Conservation (phyloP, 2,888 invertebrate species). For the Ochlodes sylvanus region DNA sequence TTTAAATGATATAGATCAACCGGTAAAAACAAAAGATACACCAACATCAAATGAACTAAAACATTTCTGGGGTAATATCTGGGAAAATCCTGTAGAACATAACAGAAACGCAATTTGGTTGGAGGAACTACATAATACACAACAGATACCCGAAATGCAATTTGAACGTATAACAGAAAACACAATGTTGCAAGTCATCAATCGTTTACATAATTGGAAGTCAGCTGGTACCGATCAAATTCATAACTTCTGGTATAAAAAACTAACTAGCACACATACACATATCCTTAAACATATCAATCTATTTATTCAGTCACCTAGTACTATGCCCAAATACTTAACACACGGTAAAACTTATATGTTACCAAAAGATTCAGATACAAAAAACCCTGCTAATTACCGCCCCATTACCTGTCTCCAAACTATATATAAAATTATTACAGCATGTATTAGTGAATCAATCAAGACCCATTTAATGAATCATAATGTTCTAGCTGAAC, state of each 20-base stretch:
- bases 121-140: neutral
- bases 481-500: slow-evolving; percentile 4
- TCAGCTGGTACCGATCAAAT: slow-evolving; percentile 37
- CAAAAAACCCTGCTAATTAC: slow-evolving; percentile 29
- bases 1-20: no score
- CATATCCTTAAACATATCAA: slow-evolving; percentile 35
- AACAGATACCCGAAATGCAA: neutral
- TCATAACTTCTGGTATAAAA: slow-evolving; percentile 21
- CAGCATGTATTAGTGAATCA: slow-evolving; percentile 19
- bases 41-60: neutral
- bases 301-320: slow-evolving; percentile 26
- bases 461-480: slow-evolving; percentile 1
- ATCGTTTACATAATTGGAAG: slow-evolving; percentile 38
- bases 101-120: neutral
- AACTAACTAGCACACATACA: slow-evolving; percentile 23
- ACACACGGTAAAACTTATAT: slow-evolving; percentile 41
- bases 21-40: neutral
- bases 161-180: neutral
- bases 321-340: slow-evolving; percentile 38
- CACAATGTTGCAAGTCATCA: neutral
- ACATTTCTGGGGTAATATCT: neutral
- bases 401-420: neutral
- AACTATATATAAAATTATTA: slow-evolving; percentile 29
- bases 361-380: slow-evolving; percentile 36
- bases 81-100: neutral